phyloP scores from a whole-genome alignment of 2,797 vertebrate species.

The Rhadinocentrus ornatus region DNA sequence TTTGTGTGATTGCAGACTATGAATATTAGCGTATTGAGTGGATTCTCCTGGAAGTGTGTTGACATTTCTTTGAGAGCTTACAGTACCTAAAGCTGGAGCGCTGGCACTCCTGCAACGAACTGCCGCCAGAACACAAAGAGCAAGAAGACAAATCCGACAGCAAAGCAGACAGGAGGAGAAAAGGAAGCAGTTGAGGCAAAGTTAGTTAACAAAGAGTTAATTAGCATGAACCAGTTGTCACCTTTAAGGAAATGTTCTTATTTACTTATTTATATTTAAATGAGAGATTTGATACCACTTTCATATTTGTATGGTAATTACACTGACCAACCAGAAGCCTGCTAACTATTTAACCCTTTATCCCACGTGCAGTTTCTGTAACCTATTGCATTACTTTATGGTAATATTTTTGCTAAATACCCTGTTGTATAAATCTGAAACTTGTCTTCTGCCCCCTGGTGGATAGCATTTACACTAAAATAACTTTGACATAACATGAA shows the following conservation, averaged over 20 bases:
- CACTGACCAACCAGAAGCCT: neutral
- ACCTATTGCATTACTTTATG: neutral
- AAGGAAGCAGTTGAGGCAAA: slow-evolving; percentile 32
- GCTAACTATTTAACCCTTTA: too few relatives aligned
- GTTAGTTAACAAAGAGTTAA: slow-evolving; percentile 46
- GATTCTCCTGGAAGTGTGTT: slow-evolving; percentile 10
- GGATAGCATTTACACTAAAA: too few relatives aligned
- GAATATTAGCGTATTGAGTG: neutral
- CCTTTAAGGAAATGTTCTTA: neutral
- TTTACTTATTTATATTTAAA: neutral
- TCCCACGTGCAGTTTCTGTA: neutral
- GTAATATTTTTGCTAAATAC: neutral
- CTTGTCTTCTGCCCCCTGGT: too few relatives aligned
- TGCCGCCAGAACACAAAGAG: slow-evolving; percentile 86
- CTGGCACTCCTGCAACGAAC: slow-evolving; percentile 95
- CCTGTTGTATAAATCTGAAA: too few relatives aligned
- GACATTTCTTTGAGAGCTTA: slow-evolving; percentile 65
- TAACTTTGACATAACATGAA: too few relatives aligned
- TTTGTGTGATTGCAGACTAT: slow-evolving; percentile 15
- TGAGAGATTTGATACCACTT: too few relatives aligned
- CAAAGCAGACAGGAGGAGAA: slow-evolving; percentile 28
- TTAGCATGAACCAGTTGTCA: neutral
- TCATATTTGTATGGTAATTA: neutral
- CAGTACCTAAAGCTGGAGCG: slow-evolving; percentile 94
- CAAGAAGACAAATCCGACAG: slow-evolving; percentile 32